These are phyloP conservation scores for Apomyelois bistriatella DNA, from an alignment of 2,888 invertebrate species.

Conservation along the genomic window DNA sequence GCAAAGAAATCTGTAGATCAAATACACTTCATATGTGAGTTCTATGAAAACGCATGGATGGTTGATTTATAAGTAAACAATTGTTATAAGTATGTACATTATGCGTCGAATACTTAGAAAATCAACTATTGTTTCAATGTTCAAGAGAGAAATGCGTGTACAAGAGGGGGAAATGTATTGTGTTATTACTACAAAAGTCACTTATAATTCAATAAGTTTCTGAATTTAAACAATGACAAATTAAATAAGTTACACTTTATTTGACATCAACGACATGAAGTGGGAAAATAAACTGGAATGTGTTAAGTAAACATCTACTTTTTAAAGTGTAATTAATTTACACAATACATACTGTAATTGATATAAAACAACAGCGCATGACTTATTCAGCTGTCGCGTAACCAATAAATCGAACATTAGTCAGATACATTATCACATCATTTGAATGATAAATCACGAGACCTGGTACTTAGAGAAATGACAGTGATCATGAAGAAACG, in stretches of 20 bases:
- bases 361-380: slow-evolving; percentile 9
- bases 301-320: neutral
- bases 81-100: slow-evolving; percentile 17
- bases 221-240: neutral
- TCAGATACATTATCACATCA: slow-evolving; percentile 45
- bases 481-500: slow-evolving; percentile 45
- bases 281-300: neutral
- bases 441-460: slow-evolving; percentile 43
- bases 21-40: slow-evolving; percentile 46
- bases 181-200: neutral
- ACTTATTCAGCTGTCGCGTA: slow-evolving; percentile 24
- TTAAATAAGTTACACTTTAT: neutral
- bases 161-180: slow-evolving; percentile 1
- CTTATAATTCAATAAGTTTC: slow-evolving; percentile 4
- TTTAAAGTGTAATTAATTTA: slow-evolving; percentile 9
- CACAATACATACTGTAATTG: no score
- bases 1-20: slow-evolving; percentile 49
- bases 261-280: neutral
- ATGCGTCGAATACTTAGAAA: slow-evolving; percentile 16
- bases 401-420: slow-evolving; percentile 41
- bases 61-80: slow-evolving; percentile 34
- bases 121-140: slow-evolving; percentile 16
- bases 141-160: neutral
- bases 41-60: slow-evolving; percentile 29
- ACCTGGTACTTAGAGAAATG: slow-evolving; percentile 38